These are phyloP conservation scores for Orthonyx spaldingii DNA, from an alignment of 2,113 vertebrate genomes.

Conservation along the genomic window DNA sequence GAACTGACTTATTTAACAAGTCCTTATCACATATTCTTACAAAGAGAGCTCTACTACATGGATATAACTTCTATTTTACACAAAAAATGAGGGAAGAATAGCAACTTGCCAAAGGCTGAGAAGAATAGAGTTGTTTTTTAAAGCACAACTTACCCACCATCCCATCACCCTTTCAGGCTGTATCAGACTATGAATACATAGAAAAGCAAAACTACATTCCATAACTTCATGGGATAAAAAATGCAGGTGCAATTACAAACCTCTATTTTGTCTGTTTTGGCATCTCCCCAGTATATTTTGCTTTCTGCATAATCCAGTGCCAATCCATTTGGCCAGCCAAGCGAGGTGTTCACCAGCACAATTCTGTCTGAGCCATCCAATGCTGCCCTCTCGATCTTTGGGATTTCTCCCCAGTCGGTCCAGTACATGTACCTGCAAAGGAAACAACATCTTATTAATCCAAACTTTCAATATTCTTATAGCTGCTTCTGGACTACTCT, in stretches of 20 bases:
- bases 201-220: neutral
- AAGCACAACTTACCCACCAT: neutral
- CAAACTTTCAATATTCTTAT: neutral
- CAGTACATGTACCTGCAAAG: slow-evolving; percentile 92
- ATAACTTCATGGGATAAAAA: neutral
- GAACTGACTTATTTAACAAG: neutral
- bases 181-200: neutral
- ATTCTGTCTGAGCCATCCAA: slow-evolving; percentile 89
- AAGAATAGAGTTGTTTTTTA: neutral
- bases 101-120: neutral
- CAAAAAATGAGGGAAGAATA: neutral
- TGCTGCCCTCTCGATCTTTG: slow-evolving; percentile 93
- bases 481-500: neutral
- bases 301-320: slow-evolving; percentile 88
- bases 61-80: neutral
- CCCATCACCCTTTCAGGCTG: neutral
- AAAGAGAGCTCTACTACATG: neutral
- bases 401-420: slow-evolving; percentile 97
- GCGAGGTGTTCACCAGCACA: slow-evolving; percentile 92
- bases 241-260: slow-evolving; percentile 63
- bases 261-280: slow-evolving; percentile 93
- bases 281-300: slow-evolving; percentile 97
- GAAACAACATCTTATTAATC: neutral
- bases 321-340: slow-evolving; percentile 96
- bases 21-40: neutral